These are phyloP conservation scores for Dryobota labecula DNA, from an alignment of 2,888 invertebrate species.

Conservation along the genomic window DNA sequence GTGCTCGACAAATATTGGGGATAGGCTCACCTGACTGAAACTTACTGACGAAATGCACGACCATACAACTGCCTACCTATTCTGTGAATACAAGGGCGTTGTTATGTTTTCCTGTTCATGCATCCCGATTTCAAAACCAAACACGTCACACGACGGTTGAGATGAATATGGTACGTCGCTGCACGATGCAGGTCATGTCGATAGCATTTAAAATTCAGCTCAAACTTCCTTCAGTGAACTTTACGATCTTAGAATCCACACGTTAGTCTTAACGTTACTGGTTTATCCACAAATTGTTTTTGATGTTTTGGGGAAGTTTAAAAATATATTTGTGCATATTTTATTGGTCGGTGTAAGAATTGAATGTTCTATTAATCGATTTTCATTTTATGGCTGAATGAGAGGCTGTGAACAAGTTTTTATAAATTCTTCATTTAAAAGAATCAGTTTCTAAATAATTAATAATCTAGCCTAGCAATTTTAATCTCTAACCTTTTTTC, in stretches of 20 bases:
- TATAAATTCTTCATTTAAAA: not conserved
- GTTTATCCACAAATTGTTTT: constrained; percentile 50
- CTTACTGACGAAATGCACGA: not conserved
- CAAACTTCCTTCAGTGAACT: constrained; percentile 41
- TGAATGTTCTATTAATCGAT: too few relatives aligned
- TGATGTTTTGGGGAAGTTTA: constrained; percentile 5
- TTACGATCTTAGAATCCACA: constrained; percentile 45
- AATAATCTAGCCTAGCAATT: not conserved
- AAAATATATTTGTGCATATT: constrained; percentile 12
- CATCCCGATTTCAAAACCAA: constrained; percentile 22
- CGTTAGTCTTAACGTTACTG: constrained; percentile 45
- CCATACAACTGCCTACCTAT: not conserved
- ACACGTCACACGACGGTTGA: constrained; percentile 21
- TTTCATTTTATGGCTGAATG: not conserved
- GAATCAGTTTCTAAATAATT: not conserved
- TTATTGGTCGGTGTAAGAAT: too few relatives aligned
- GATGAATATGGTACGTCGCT: constrained; percentile 35
- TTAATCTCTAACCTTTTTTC: not conserved
- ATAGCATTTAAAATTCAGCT: constrained; percentile 54
- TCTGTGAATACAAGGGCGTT: not conserved
- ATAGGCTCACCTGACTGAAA: not conserved
- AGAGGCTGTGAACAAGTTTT: not conserved
- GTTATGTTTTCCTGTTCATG: not conserved
- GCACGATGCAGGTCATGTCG: constrained; percentile 49
- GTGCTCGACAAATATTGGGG: not conserved